These are phyloP conservation scores for Pseudococcus viburni DNA, from an alignment of 2,888 invertebrate species.

Conservation along the genomic window DNA sequence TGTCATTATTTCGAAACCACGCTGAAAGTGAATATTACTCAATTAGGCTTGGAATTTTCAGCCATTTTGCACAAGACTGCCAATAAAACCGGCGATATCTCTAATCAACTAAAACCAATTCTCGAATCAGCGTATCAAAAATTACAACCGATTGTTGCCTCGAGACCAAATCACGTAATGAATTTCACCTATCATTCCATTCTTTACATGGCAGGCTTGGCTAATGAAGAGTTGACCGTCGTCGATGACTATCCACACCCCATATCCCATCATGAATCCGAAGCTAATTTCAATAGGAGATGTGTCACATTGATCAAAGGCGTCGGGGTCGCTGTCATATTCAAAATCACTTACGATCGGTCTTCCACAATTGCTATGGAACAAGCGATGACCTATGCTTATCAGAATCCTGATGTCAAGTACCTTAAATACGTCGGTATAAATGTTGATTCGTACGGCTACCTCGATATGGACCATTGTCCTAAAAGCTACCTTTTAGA, in stretches of 20 bases:
- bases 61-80: not conserved
- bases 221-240: not conserved
- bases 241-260: slow-evolving; percentile 20
- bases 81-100: not conserved
- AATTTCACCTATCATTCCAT: slow-evolving; percentile 2
- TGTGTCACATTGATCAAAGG: not conserved
- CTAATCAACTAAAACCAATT: not conserved
- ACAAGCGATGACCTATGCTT: not conserved
- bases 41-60: not conserved
- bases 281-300: not conserved
- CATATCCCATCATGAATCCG: not conserved
- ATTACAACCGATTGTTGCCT: not conserved
- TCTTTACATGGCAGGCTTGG: not conserved
- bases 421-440: not conserved
- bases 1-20: not conserved
- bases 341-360: not conserved
- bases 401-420: not conserved
- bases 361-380: not conserved
- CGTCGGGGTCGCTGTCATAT: not conserved
- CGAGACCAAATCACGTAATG: not conserved
- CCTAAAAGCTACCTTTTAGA: not conserved
- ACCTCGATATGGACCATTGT: not conserved
- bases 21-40: not conserved
- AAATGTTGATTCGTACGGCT: slow-evolving; percentile 6
- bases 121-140: not conserved